phyloP scores from a whole-genome alignment of 2,888 invertebrate species.

The Acleris holmiana region DNA sequence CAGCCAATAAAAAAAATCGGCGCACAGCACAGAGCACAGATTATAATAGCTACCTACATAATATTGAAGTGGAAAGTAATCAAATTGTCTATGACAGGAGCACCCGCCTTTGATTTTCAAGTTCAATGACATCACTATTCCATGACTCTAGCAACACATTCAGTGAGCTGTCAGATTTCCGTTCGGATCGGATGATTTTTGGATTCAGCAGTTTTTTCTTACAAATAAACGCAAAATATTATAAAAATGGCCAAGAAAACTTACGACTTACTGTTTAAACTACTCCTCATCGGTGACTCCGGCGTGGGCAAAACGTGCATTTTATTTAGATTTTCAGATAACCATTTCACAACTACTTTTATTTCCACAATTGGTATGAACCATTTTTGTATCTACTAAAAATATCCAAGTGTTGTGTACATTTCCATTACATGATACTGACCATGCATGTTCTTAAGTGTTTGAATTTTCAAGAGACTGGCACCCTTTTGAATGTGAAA shows the following conservation, averaged over 20 bases:
- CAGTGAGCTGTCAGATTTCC: constrained; percentile 48
- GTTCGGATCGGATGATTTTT: constrained; percentile 51
- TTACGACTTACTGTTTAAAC: constrained; percentile 96
- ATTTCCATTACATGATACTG: constrained; percentile 33
- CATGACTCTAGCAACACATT: constrained; percentile 27
- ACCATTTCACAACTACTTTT: constrained; percentile 97
- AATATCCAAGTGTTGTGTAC: constrained; percentile 30
- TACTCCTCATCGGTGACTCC: constrained; percentile 96
- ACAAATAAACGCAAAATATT: constrained; percentile 46
- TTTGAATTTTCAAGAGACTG: not conserved
- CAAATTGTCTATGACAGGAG: constrained; percentile 7
- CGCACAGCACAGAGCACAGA: not conserved
- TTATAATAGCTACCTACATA: not conserved
- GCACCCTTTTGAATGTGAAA: not conserved
- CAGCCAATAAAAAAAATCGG: constrained; percentile 16
- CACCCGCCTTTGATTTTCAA: constrained; percentile 19
- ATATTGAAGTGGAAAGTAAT: not conserved
- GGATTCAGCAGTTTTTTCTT: constrained; percentile 49
- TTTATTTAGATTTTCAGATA: constrained; percentile 96
- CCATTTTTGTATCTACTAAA: constrained; percentile 56
- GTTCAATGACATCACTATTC: constrained; percentile 39
- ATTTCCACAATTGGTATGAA: constrained; percentile 96
- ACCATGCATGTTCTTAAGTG: constrained; percentile 28
- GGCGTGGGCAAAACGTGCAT: constrained; percentile 98
- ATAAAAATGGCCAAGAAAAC: constrained; percentile 96